Base-by-base conservation (phyloP, 1,140 invertebrate species). In the Papilio xuthus region DNA sequence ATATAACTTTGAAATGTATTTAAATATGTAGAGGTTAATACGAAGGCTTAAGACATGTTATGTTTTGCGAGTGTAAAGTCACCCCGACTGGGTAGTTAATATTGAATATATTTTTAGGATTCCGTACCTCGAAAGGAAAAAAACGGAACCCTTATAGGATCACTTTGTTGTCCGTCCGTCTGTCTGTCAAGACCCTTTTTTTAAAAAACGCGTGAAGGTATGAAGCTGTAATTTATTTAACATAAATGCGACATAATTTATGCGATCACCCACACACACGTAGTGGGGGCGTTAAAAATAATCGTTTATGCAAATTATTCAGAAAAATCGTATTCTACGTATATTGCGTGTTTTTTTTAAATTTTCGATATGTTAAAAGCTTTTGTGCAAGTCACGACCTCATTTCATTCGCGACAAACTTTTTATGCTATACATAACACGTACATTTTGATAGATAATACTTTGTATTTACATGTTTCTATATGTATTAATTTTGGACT, bases 301-400 rank as follows among this genome's bases (percentile, higher is more conserved):
- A 60, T 10, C 23, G 23, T 60, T 26, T 60, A 60, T 60, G 56
- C 56, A 60, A 60, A 60, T 60, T 60, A 60, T 60, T 23, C 20
- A 12, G 23, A 56, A 56, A 56, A 53, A 53, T 20, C 50, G n/a
- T 56, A 56, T 56, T 56, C 53, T 23, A 23, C n/a, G 53, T 23
- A 56, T 56, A 60, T 60, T 60, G 56, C 56, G 10, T 60, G 56
- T 60, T 60, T 60, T 23, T 60, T 26, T 60, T n/a, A 60, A 60
- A 23, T 60, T 26, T 60, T 60, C 56, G 56, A 60, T 60, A 60
- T 60, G 56, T 60, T 60, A 60, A 60, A 60, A 60, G 56, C 56
- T 60, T 60, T 60, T 60, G 56, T 60, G 56, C 56, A 60, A 10
- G 56, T 26, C 56, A 60, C 23, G 56, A 60, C 56, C 56, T 60